Evolutionary conservation across 1,140 invertebrate genomes (phyloP), one percentile per base, ranked within the genome.

Genomic region (Lordiphosa collinella): DNA sequence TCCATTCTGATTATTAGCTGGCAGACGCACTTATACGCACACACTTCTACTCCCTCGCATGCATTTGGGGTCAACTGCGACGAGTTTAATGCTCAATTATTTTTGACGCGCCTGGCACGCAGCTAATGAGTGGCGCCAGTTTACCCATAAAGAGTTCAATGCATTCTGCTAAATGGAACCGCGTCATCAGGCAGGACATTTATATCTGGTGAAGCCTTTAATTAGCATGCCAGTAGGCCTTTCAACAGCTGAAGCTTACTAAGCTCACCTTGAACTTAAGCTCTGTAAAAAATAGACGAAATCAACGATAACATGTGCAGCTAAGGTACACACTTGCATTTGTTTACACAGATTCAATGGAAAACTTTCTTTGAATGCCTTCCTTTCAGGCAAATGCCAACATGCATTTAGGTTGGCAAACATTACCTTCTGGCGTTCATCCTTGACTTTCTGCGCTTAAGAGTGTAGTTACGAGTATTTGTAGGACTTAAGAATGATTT

Each of bases 1-100:
- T 84, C 63, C 78, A 84, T 85, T 84, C 61, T 78, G 64, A 84
- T 84, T 84, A 84, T 85, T 84, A 84, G 79, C 72, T 58, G 57
- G 10, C 46, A 36, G 35, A 36, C 16, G 37, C 48, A 11, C n/a
- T 36, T n/a, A 38, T 18, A 36, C 18, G 32, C 35, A 35, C 14
- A 35, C 31, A 36, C 9, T n/a, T n/a, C n/a, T n/a, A 38, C 36
- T 40, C 31, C 32, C 8, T 38, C 31, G 36, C 52, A 44, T 66
- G 41, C 65, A 63, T 37, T 61, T 51, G 25, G 25, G 25, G 25
- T 6, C 5, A 29, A 29, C 25, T 54, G 56, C 38, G 57, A 41
- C 49, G 47, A 44, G 36, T 61, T 69, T 73, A 69, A 69, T 61
- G 54, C 60, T 69, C 75, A 66, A 71, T 80, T 71, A 80, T 53